Base-by-base conservation (phyloP, 2,888 invertebrate genomes). In the Cosmopolites sordidus region DNA sequence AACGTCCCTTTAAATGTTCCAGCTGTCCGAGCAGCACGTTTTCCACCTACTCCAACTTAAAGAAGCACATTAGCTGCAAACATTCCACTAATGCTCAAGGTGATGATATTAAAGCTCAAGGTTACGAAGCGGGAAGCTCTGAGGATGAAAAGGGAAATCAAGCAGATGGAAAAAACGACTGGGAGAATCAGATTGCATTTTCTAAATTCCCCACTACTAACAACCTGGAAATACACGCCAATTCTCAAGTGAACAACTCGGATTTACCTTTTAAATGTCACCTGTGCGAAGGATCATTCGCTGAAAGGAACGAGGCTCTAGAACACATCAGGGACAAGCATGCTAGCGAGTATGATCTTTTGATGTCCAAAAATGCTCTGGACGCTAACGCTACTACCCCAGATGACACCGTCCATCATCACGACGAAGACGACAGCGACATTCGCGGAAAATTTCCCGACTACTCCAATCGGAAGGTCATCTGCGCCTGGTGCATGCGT, bases 251-350 rank as follows among this genome's bases (percentile, higher is more conserved):
- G 3, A 66, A 71, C 30, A 76, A 82, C 27, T 80, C 82, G 1
- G 88, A 89, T 60, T 73, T 89, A 48, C 89, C 90, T 4, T 94
- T 89, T 76, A 93, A 93, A 73, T 96, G 96, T 68, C 93, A 95
- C 74, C 77, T 96, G 1, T 96, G 96, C 71, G 94, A 94, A 65
- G 86, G 84, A 6, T 89, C 92, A 0, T 95, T 89, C 66, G 80
- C 83, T 0, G 89, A 88, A 39, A 79, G 94, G 1, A 80, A 83
- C 54, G 87, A 87, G 14, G 90, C 92, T 16, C 75, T 94, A 55
- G 86, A 86, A 22, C 95, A 95, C 67, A 86, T 93, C 62, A 85
- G 86, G 59, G 77, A 82, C 16, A 77, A 78, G 38, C 95, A 95
- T 66, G 74, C 82, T 0, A 77, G 83, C 3, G 92, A 92, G 61